Percentiles rank a stretch among this genome's conserved stretches.
Evolutionary conservation across 2,797 vertebrate species (phyloP).

Genomic region (Orientallactaga sibirica): DNA sequence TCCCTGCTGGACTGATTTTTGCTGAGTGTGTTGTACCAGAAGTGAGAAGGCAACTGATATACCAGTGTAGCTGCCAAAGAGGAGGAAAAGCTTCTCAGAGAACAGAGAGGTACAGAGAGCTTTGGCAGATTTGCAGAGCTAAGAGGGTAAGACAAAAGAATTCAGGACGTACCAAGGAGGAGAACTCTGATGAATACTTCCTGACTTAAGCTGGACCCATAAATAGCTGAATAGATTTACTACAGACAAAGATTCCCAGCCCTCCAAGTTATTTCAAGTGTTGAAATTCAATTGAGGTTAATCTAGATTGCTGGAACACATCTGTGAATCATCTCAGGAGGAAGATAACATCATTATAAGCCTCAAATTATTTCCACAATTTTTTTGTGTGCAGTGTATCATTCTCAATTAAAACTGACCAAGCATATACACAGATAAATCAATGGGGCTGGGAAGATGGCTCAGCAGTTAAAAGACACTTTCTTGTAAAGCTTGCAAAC

Average conservation of each 20-base stretch:
- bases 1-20: too few species aligned
- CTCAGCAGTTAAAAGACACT: too few species aligned
- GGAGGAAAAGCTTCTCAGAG: background rate
- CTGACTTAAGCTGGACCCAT: background rate
- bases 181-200: background rate
- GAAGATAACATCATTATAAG: background rate
- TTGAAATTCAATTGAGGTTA: constrained; percentile 12
- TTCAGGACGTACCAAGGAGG: background rate
- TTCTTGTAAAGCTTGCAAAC: too few species aligned
- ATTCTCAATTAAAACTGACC: background rate
- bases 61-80: background rate
- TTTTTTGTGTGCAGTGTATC: constrained; percentile 9
- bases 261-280: constrained; percentile 17
- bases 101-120: constrained; percentile 3
- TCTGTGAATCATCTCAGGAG: background rate
- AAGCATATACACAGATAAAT: background rate
- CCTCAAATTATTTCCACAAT: constrained; percentile 15
- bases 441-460: background rate
- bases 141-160: background rate
- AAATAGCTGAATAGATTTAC: background rate
- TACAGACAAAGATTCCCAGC: background rate
- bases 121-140: background rate
- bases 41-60: background rate
- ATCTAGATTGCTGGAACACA: background rate
- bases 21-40: too few species aligned